A percentile compares a stretch with the other conserved stretches of the same genome.
These are phyloP conservation scores for Megaceryle maxima DNA, from an alignment of 2,113 vertebrate species.

Conservation along the genomic window DNA sequence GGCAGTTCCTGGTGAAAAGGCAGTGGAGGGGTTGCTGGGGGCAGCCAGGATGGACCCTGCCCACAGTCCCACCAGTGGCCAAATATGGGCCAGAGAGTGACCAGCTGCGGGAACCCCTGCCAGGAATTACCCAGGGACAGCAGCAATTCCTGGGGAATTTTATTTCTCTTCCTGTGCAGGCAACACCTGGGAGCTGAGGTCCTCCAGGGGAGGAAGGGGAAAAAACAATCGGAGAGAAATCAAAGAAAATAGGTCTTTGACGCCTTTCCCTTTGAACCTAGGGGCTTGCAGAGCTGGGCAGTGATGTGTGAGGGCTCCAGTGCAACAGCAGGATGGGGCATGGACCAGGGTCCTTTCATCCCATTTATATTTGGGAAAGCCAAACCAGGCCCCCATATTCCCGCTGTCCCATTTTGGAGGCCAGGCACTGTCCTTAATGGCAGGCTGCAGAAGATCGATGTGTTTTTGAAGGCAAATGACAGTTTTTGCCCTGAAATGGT, in stretches of 20 bases:
- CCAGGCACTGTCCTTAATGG: neutral
- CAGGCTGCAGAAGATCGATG: slow-evolving; percentile 23
- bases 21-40: neutral
- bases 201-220: neutral
- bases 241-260: neutral
- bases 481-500: slow-evolving; percentile 28
- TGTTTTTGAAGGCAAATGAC: slow-evolving; percentile 22
- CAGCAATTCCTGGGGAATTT: neutral
- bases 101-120: neutral
- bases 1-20: neutral
- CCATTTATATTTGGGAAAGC: neutral
- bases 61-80: fast-evolving
- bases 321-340: fast-evolving
- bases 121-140: neutral
- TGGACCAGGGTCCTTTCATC: neutral
- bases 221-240: neutral
- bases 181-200: neutral
- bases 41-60: neutral
- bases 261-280: neutral
- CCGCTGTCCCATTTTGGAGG: neutral
- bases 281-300: fast-evolving
- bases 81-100: neutral
- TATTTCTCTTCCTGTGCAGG: neutral
- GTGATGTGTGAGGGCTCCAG: neutral
- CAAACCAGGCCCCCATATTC: neutral